Conservation (phyloP, 1,140 invertebrate species). For the Coelopa frigida region DNA sequence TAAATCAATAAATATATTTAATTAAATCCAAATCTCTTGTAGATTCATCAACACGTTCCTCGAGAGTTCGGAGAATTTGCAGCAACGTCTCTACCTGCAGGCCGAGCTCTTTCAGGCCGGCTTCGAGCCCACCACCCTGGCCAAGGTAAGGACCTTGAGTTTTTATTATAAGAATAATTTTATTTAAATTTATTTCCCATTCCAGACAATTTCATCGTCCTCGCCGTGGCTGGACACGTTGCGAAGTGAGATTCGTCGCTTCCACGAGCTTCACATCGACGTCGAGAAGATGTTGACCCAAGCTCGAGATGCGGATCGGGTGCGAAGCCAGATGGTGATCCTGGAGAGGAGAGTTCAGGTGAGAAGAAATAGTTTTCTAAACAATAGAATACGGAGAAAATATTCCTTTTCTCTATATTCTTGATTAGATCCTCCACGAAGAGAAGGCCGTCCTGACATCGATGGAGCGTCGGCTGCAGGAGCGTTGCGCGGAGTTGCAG, state of each 20-base stretch:
- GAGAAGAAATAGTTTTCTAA: constrained; percentile 16
- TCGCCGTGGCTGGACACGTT: constrained; percentile 50
- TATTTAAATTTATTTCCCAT: constrained; percentile 1
- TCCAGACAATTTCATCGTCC: constrained; percentile 49
- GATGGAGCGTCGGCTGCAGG: constrained; percentile 70
- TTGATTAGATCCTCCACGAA: constrained; percentile 63
- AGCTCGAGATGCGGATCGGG: constrained; percentile 38
- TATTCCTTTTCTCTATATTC: not conserved
- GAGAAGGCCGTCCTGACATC: constrained; percentile 67
- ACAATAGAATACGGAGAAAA: not conserved
- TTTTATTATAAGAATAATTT: not conserved
- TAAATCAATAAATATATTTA: not conserved
- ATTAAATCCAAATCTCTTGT: not conserved
- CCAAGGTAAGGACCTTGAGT: constrained; percentile 53
- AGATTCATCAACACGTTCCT: constrained; percentile 77
- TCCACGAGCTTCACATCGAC: constrained; percentile 65
- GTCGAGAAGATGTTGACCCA: constrained; percentile 50
- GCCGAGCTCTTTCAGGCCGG: constrained; percentile 81
- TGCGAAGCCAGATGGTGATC: constrained; percentile 53
- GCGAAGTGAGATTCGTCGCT: constrained; percentile 59
- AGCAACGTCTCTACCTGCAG: constrained; percentile 80
- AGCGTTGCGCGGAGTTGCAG: constrained; percentile 62
- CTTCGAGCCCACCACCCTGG: constrained; percentile 61
- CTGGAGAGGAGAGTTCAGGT: constrained; percentile 65
- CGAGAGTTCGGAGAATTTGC: constrained; percentile 62